These are phyloP conservation scores for Syngnathus rostellatus DNA, from an alignment of 2,797 vertebrate genomes.

Conservation along the genomic window DNA sequence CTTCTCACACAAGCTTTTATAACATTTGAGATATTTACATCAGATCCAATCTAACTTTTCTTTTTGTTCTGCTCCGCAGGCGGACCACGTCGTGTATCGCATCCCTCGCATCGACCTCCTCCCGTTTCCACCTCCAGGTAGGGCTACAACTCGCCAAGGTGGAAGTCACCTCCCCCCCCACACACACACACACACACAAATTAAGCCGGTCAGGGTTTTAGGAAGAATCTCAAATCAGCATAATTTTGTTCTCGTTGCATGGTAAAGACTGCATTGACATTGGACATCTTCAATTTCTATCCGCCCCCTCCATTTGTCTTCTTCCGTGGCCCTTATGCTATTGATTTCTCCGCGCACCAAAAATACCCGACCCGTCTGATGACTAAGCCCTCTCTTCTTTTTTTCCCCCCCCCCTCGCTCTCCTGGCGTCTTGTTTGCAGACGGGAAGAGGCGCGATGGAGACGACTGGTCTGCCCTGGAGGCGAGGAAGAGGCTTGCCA, in stretches of 20 bases:
- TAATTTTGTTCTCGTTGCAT: background rate
- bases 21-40: background rate
- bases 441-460: conserved; percentile 10
- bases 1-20: conserved; percentile 12
- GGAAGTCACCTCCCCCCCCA: background rate
- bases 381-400: conserved; percentile 36
- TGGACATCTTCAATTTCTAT: conserved; percentile 12
- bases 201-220: too few species aligned
- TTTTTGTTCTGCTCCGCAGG: conserved; percentile 37
- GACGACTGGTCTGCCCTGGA: conserved; percentile 28
- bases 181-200: too few species aligned
- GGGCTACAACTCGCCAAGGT: conserved; percentile 4
- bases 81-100: conserved; percentile 73
- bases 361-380: conserved; percentile 48
- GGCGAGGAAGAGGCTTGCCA: conserved; percentile 3
- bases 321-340: conserved; percentile 27
- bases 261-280: background rate
- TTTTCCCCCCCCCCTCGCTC: background rate
- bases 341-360: conserved; percentile 57
- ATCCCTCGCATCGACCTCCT: conserved; percentile 62
- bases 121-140: conserved; percentile 59
- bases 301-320: conserved; percentile 13
- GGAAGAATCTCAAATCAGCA: too few species aligned
- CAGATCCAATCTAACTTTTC: background rate
- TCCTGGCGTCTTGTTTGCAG: conserved; percentile 7